Base-by-base conservation (phyloP, 2,888 invertebrate genomes). In the Aspidapion aeneum region DNA sequence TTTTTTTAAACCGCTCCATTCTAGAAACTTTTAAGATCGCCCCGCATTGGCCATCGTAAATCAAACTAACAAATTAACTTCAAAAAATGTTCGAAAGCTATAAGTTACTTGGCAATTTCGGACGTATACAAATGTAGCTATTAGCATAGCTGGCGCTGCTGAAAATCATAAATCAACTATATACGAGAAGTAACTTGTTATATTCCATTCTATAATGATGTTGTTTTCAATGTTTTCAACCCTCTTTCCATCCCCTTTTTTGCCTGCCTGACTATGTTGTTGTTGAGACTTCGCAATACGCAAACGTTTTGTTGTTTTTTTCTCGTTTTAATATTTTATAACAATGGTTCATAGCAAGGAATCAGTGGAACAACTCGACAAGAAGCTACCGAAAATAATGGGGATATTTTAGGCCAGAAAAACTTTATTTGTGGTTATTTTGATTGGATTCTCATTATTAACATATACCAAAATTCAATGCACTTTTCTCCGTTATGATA, bases 51-150 rank as follows among this genome's bases (percentile, higher is more conserved):
- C n/a, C 7, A n/a, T 52, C 78, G 79, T 80, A 80, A 80, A 80
- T 80, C 79, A 79, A 80, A 80, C 77, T 78, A 79, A 79, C 79
- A 79, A 80, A 80, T 80, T 80, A 80, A 80, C 77, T 79, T 78
- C 78, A 77, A 78, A 79, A 77, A 35, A 35, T 35, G 35, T 35
- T 35, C 35, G 35, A 35, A 35, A 73, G 77, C 77, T 75, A 77
- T 78, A 78, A 78, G 74, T 78, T 78, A 77, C 74, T 77, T 73
- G 72, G 70, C 65, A 69, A 72, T 74, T 74, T 72, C 73, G 74
- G 79, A 79, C 79, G 74, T 73, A 78, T 80, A 80, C 76, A 80
- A 80, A 79, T 80, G 79, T 78, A 74, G 77, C 79, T 75, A 80
- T 80, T 80, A 80, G 79, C 79, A 80, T 80, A 80, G 79, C 77